Evolutionary conservation across 1,140 invertebrate species (phyloP).

Genomic region (Drosophila nigromelanica): DNA sequence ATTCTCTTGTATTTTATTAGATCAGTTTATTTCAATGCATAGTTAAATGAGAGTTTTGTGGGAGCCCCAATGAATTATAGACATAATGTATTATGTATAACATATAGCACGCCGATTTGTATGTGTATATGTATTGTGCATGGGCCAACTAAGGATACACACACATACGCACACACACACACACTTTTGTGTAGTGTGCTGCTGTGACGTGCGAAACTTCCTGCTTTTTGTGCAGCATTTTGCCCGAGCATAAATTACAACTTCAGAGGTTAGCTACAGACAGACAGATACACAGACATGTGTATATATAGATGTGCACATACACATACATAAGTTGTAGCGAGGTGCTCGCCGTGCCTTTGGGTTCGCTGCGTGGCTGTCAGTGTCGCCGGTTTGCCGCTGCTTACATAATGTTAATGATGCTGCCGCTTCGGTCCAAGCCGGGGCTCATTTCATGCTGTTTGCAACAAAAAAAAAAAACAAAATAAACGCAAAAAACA

Average conservation of each 20-base stretch:
- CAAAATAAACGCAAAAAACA: conserved; percentile 59
- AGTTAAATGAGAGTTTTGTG: conserved; percentile 18
- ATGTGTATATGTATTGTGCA: conserved; percentile 13
- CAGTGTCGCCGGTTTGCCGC: conserved; percentile 60
- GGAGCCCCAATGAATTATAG: conserved; percentile 32
- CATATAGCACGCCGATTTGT: conserved; percentile 54
- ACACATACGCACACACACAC: not conserved
- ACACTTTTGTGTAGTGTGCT: conserved; percentile 30
- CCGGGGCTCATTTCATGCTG: conserved; percentile 72
- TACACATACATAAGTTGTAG: not conserved
- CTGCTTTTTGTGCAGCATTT: conserved; percentile 68
- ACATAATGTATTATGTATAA: conserved; percentile 56
- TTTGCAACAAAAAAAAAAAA: conserved; percentile 29
- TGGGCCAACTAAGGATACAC: conserved; percentile 50
- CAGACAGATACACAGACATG: not conserved
- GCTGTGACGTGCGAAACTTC: conserved; percentile 55
- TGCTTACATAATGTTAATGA: conserved; percentile 80
- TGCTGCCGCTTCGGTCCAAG: conserved; percentile 50
- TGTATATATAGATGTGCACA: not conserved
- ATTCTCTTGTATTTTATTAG: conserved; percentile 13
- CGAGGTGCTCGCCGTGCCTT: not conserved
- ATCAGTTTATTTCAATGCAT: not conserved
- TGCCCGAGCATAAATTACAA: conserved; percentile 79
- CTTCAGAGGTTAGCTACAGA: conserved; percentile 60
- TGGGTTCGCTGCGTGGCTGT: conserved; percentile 33